phyloP scores from a whole-genome alignment of 2,113 vertebrate genomes.

The Cranoglanis bouderius region DNA sequence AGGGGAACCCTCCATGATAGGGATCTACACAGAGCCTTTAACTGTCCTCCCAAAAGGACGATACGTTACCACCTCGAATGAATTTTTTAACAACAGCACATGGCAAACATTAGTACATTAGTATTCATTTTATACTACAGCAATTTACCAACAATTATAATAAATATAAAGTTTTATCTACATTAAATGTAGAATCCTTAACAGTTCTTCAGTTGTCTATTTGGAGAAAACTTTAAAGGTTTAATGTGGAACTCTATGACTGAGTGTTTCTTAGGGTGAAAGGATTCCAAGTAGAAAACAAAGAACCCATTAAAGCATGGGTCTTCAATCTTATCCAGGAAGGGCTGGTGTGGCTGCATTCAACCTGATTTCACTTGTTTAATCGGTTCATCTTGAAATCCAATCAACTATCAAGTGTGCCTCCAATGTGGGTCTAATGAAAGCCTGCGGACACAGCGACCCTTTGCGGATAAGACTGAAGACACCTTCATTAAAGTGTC shows the following conservation, averaged over 20 bases:
- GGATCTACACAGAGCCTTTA: background rate
- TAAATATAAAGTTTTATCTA: background rate
- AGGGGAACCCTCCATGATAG: background rate
- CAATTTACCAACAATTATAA: background rate
- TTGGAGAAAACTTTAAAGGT: background rate
- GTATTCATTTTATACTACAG: background rate
- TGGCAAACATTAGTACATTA: background rate
- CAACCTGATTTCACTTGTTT: no score
- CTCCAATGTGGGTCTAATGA: no score
- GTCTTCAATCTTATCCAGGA: background rate
- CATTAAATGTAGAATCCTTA: background rate
- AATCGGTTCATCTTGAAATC: no score
- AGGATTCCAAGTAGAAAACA: background rate
- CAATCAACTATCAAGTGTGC: no score
- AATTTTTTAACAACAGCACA: background rate
- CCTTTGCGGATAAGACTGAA: no score
- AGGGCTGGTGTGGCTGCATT: no score
- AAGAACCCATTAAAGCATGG: background rate
- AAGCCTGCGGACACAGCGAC: no score
- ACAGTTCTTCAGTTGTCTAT: background rate
- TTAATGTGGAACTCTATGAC: background rate
- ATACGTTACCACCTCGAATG: background rate
- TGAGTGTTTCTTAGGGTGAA: background rate
- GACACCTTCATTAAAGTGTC: no score
- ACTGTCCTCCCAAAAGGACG: background rate